Percentiles rank a stretch among this genome's conserved stretches.
Evolutionary conservation across 2,113 vertebrate genomes (phyloP).

Genomic region (Jacana jacana): DNA sequence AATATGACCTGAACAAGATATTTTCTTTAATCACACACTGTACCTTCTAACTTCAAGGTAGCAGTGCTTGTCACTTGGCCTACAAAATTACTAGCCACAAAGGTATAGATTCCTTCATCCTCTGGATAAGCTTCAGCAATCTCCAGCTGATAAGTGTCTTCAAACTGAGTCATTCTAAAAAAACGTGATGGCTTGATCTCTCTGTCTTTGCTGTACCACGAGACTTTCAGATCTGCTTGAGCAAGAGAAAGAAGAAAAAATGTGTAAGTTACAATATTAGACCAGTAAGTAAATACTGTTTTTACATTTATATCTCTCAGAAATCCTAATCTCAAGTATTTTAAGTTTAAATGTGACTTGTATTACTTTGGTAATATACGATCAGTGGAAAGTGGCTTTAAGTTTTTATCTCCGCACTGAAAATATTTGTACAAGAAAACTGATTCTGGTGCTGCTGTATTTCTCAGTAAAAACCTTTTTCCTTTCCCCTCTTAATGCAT

Average conservation of each 20-base stretch:
- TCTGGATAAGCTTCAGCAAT: conserved; percentile 91
- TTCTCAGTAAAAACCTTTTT: neutral
- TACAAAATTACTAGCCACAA: conserved; percentile 86
- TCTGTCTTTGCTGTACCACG: conserved; percentile 91
- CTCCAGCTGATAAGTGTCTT: conserved; percentile 94
- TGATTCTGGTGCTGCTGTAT: neutral
- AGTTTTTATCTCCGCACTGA: neutral
- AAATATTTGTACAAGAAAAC: neutral
- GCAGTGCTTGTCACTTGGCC: conserved; percentile 93
- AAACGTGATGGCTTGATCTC: conserved; percentile 94
- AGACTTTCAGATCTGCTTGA: conserved; percentile 86
- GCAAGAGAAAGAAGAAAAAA: neutral
- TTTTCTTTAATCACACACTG: conserved; percentile 8
- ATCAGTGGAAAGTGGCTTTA: neutral
- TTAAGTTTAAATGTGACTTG: neutral
- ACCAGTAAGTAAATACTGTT: neutral
- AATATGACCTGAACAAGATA: neutral
- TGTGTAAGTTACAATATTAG: neutral
- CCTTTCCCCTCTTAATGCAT: neutral
- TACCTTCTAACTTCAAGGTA: conserved; percentile 87
- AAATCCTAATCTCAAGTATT: neutral
- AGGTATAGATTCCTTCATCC: conserved; percentile 90
- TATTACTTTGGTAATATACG: neutral
- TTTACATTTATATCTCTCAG: neutral
- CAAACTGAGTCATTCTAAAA: conserved; percentile 96